phyloP scores from a whole-genome alignment of 2,888 invertebrate species.

The Therioaphis trifolii region DNA sequence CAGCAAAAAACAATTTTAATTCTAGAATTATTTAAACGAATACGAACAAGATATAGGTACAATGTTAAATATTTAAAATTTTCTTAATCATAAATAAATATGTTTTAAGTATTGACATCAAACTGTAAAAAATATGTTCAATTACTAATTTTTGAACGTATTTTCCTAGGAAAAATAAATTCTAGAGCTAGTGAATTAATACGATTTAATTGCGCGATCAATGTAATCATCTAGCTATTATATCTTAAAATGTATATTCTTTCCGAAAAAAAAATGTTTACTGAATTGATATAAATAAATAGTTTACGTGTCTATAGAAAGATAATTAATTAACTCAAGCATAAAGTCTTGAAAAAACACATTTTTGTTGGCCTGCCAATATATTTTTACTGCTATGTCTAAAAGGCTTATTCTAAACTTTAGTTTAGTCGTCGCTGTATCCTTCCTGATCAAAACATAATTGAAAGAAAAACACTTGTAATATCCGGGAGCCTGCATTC shows the following conservation, averaged over 20 bases:
- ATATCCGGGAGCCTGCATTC: conserved; percentile 24
- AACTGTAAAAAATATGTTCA: not conserved
- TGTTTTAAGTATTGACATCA: too few relatives aligned
- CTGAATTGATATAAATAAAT: not conserved
- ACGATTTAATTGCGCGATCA: conserved; percentile 4
- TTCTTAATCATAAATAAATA: not conserved
- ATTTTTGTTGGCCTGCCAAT: conserved; percentile 51
- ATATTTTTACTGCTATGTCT: conserved; percentile 11
- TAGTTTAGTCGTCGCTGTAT: not conserved
- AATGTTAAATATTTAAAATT: not conserved
- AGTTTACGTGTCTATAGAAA: not conserved
- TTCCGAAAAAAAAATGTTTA: conserved; percentile 22
- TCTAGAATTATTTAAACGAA: too few relatives aligned
- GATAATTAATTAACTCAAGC: conserved; percentile 8
- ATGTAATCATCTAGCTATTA: not conserved
- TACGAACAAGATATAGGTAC: too few relatives aligned
- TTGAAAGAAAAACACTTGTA: conserved; percentile 35
- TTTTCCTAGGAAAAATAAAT: not conserved
- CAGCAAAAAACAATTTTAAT: too few relatives aligned
- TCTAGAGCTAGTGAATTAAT: not conserved
- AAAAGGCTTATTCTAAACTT: conserved; percentile 2
- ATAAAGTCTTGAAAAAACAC: conserved; percentile 22
- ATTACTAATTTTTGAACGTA: not conserved
- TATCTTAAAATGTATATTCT: not conserved
- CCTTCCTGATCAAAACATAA: conserved; percentile 51